Percentiles rank a stretch among this genome's conserved stretches.
These are phyloP conservation scores for Parazoanthus atlanticus DNA, from an alignment of 92 coral and sea anemone species.

Conservation along the genomic window DNA sequence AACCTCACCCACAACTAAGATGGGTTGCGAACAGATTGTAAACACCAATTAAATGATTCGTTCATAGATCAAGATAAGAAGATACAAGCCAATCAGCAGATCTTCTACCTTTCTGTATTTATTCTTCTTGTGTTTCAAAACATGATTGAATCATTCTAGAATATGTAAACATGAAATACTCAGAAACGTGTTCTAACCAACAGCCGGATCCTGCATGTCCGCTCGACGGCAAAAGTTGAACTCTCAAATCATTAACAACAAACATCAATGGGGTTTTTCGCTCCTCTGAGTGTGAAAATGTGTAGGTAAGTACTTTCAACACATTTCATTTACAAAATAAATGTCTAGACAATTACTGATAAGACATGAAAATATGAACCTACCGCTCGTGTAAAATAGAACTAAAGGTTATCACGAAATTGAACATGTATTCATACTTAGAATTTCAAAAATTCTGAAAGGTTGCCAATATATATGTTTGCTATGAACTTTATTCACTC, in stretches of 20 bases:
- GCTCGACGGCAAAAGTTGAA: not conserved
- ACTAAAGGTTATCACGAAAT: not conserved
- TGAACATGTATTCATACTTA: not conserved
- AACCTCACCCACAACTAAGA: conserved; percentile 47
- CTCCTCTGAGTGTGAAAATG: not conserved
- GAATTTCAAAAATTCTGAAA: not conserved
- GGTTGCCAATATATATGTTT: not conserved
- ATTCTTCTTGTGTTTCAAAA: not conserved
- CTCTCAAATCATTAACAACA: not conserved
- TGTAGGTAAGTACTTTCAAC: conserved; percentile 2
- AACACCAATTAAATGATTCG: conserved; percentile 72
- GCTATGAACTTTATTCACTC: not conserved
- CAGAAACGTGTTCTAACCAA: not conserved
- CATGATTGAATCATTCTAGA: not conserved
- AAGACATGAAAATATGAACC: not conserved
- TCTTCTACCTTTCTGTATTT: not conserved
- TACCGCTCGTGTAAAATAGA: not conserved
- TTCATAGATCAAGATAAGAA: conserved; percentile 9
- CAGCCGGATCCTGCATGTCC: not conserved
- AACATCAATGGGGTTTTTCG: not conserved
- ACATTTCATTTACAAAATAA: not conserved
- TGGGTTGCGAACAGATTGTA: conserved; percentile 86
- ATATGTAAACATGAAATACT: not conserved
- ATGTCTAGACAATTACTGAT: conserved; percentile 5
- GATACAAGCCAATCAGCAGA: not conserved